These are phyloP conservation scores for Scrobipalpa atriplicella DNA, from an alignment of 2,888 invertebrate genomes.

Conservation along the genomic window DNA sequence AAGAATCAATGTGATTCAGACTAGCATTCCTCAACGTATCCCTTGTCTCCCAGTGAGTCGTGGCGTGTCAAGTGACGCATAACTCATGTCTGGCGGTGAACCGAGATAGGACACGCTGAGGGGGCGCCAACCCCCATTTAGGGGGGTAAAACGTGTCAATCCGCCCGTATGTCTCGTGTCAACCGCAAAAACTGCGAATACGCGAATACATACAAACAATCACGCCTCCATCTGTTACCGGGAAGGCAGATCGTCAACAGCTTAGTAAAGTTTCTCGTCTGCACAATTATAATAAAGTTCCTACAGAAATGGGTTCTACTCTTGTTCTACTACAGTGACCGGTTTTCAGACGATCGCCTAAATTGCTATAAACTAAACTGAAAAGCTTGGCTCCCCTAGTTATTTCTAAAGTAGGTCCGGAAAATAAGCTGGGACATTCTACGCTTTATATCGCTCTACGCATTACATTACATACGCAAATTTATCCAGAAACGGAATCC, in stretches of 20 bases:
- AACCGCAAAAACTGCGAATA: neutral
- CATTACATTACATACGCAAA: neutral
- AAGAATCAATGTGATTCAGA: neutral
- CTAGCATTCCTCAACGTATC: slow-evolving; percentile 5
- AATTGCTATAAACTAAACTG: too few relatives aligned
- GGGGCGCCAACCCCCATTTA: neutral
- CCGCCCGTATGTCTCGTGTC: slow-evolving; percentile 17
- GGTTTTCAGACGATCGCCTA: too few relatives aligned
- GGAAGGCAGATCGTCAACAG: too few relatives aligned
- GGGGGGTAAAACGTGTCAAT: slow-evolving; percentile 8
- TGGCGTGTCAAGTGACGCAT: slow-evolving; percentile 21
- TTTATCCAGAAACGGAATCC: neutral
- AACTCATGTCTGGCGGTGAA: slow-evolving; percentile 17
- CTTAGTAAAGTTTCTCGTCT: too few relatives aligned
- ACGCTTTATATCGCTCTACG: neutral
- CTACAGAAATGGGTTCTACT: neutral
- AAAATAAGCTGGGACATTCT: too few relatives aligned
- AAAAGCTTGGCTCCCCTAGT: too few relatives aligned
- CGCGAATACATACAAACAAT: neutral
- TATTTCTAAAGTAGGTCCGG: too few relatives aligned
- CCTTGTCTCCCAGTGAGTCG: neutral
- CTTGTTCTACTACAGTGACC: neutral
- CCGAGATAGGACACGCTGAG: slow-evolving; percentile 24
- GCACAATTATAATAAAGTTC: neutral
- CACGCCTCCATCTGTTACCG: too few relatives aligned